Evolutionary conservation across 1,140 invertebrate species (phyloP).

Genomic region (Hylaeus anthracinus): DNA sequence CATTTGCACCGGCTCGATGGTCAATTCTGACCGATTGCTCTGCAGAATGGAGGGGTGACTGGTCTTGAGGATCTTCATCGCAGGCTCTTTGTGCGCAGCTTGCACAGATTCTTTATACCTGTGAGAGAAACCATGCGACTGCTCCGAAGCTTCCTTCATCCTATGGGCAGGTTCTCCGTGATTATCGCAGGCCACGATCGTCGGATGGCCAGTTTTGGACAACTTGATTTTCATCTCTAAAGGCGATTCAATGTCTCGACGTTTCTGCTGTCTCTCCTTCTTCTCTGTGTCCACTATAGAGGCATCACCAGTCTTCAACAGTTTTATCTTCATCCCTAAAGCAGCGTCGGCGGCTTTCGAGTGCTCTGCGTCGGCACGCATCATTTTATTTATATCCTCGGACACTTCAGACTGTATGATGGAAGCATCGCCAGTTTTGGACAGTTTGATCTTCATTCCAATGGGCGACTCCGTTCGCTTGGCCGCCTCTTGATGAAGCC

Average conservation of each 20-base stretch:
- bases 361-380: constrained; percentile 37
- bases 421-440: constrained; percentile 73
- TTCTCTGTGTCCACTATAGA: constrained; percentile 68
- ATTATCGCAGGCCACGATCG: constrained; percentile 69
- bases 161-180: constrained; percentile 60
- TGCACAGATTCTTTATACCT: constrained; percentile 59
- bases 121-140: constrained; percentile 30
- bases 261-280: constrained; percentile 60
- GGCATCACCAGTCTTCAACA: constrained; percentile 73
- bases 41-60: constrained; percentile 56
- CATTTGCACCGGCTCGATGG: constrained; percentile 69
- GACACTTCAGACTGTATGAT: constrained; percentile 64
- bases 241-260: constrained; percentile 67
- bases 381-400: constrained; percentile 51
- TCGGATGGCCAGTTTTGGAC: constrained; percentile 76
- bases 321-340: constrained; percentile 73
- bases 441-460: constrained; percentile 77
- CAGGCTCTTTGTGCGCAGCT: constrained; percentile 49
- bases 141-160: constrained; percentile 45
- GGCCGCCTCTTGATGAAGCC: constrained; percentile 55
- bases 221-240: constrained; percentile 77
- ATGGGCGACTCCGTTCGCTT: constrained; percentile 72
- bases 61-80: constrained; percentile 64
- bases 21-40: constrained; percentile 66
- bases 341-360: constrained; percentile 57